Base-by-base conservation (phyloP, 2,888 invertebrate species). In the Melanostoma mellinum region DNA sequence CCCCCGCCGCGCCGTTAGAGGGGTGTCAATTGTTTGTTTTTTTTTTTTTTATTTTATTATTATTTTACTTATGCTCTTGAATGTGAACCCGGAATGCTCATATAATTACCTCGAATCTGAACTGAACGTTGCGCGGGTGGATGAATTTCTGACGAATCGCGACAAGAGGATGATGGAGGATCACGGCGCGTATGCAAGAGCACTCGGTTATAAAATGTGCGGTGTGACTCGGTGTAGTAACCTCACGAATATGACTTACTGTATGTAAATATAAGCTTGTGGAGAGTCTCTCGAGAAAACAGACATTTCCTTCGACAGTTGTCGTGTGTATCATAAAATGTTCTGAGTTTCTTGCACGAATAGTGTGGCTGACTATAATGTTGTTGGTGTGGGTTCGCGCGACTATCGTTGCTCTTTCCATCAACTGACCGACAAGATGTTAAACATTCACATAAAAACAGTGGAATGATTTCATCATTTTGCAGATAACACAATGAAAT, bases 111-210 rank as follows among this genome's bases (percentile, higher is more conserved):
- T 61, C 71, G 76, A 75, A 74, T 46, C n/a, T 74, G 78, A 65
- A 84, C 58, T 84, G 20, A 20, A 30, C 42, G 82, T 60, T 79
- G 74, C 69, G 84, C 79, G 79, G 84, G 79, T 79, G 79, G 84
- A 84, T 79, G 79, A 79, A 79, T 60, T 79, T 71, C 40, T 84
- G 84, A 79, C 84, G 84, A 84, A 84, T 84, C 63, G 74, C 84
- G 84, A 79, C 79, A 84, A 74, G 71, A 84, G 63, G 84, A 84
- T 79, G 84, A 84, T 56, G 74, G 44, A 79, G 60, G 84, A 84
- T 84, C 79, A 75, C 72, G 46, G 65, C 78, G 78, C 72, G 78
- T 72, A 78, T 72, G 72, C 78, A 65, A 69, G 56, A 8, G 52
- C 52, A 30, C 32, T 52, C 40, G 35, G 58, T 48, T 50, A 58